Conservation (phyloP, 1,140 invertebrate species). For the Eulimnadia texana region DNA sequence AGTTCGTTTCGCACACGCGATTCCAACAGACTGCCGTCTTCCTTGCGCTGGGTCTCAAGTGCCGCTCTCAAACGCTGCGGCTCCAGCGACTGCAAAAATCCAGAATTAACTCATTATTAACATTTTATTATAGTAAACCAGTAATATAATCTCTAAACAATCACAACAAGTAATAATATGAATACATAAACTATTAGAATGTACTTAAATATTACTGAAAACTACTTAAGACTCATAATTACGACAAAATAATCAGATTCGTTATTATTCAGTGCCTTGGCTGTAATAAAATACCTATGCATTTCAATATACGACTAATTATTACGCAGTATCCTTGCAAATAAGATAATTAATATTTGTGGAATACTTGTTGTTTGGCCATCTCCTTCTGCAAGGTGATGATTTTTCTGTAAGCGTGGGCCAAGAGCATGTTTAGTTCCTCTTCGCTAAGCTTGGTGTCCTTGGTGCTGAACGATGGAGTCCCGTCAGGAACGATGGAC, state of each 20-base stretch:
- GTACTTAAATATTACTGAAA: too few species aligned
- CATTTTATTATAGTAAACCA: neutral
- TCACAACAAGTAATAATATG: too few species aligned
- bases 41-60: conserved; percentile 16
- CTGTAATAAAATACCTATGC: too few species aligned
- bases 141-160: neutral
- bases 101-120: neutral
- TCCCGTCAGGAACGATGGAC: conserved; percentile 29
- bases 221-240: too few species aligned
- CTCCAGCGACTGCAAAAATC: conserved; percentile 14
- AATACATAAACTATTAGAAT: too few species aligned
- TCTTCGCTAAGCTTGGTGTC: conserved; percentile 29
- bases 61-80: conserved; percentile 17
- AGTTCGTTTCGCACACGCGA: conserved; percentile 8
- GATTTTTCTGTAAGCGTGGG: conserved; percentile 31
- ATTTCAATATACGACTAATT: too few species aligned
- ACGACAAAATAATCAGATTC: too few species aligned
- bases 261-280: too few species aligned
- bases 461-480: conserved; percentile 24
- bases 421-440: conserved; percentile 33
- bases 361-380: conserved; percentile 22
- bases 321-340: too few species aligned
- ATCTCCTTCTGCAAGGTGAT: conserved; percentile 21
- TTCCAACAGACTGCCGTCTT: conserved; percentile 6
- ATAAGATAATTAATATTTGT: too few species aligned